Conservation (phyloP, 2,113 vertebrate genomes). For the Platysteira castanea region DNA sequence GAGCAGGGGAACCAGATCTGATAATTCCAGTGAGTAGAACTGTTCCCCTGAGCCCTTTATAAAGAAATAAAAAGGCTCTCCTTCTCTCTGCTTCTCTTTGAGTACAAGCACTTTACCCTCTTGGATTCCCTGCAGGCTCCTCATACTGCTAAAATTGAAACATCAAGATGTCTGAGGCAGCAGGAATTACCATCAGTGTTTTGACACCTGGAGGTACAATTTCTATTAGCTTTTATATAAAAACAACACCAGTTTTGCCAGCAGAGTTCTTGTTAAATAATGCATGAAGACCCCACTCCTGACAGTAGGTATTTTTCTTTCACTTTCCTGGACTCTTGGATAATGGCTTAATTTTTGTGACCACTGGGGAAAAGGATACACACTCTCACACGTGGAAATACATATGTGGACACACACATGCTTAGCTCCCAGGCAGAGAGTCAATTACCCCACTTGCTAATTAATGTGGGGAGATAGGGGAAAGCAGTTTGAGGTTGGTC, state of each 20-base stretch:
- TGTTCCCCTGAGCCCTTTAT: slow-evolving; percentile 63
- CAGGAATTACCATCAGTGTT: slow-evolving; percentile 65
- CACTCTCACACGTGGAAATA: accelerated
- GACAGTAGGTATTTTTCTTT: slow-evolving; percentile 32
- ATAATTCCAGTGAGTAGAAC: slow-evolving; percentile 55
- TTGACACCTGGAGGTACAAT: slow-evolving; percentile 70
- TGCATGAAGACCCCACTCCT: slow-evolving; percentile 53
- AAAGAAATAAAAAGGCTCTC: slow-evolving; percentile 65
- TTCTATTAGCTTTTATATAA: slow-evolving; percentile 71
- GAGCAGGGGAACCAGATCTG: slow-evolving; percentile 53
- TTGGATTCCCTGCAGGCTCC: slow-evolving; percentile 67
- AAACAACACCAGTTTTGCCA: slow-evolving; percentile 64
- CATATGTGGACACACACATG: accelerated
- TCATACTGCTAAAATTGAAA: slow-evolving; percentile 71
- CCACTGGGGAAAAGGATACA: background rate
- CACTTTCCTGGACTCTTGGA: slow-evolving; percentile 4
- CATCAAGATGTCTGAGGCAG: slow-evolving; percentile 70
- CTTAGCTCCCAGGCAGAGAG: background rate
- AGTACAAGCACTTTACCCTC: slow-evolving; percentile 66
- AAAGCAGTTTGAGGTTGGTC: background rate
- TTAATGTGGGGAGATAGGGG: background rate
- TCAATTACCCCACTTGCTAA: slow-evolving; percentile 1
- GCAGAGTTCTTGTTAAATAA: slow-evolving; percentile 61
- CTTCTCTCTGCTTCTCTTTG: slow-evolving; percentile 62
- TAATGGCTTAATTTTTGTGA: slow-evolving; percentile 11